Evolutionary conservation across 2,888 invertebrate genomes (phyloP).

Genomic region (Cinara cedri): DNA sequence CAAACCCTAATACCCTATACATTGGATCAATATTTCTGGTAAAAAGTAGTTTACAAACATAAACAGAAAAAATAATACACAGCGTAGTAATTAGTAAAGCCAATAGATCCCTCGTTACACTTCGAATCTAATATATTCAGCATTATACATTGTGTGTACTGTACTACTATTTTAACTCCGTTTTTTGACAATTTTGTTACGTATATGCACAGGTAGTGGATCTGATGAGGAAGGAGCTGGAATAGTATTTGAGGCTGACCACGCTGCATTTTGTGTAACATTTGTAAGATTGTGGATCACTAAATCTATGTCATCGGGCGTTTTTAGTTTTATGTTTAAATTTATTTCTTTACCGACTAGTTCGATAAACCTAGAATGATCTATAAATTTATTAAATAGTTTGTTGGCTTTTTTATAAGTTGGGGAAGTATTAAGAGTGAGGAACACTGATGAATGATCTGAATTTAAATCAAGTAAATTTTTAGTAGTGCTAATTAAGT

Average conservation of each 20-base stretch:
- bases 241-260: slow-evolving; percentile 18
- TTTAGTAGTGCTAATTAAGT: not conserved
- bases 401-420: slow-evolving; percentile 13
- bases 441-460: slow-evolving; percentile 2
- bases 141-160: no score
- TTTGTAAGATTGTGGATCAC: slow-evolving; percentile 7
- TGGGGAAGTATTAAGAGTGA: slow-evolving; percentile 12
- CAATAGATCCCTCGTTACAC: no score
- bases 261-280: slow-evolving; percentile 3
- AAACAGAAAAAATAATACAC: no score
- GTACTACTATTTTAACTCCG: no score
- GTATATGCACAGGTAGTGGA: slow-evolving; percentile 1
- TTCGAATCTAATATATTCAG: no score
- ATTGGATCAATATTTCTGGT: no score
- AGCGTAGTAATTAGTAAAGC: no score
- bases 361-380: slow-evolving; percentile 6
- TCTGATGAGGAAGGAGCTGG: not conserved
- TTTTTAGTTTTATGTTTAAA: slow-evolving; percentile 26
- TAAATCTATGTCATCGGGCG: slow-evolving; percentile 9
- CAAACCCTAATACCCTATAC: no score
- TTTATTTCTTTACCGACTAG: slow-evolving; percentile 13
- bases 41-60: no score
- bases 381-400: slow-evolving; percentile 19
- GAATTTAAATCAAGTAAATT: slow-evolving; percentile 21
- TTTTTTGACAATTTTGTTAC: slow-evolving; percentile 18